phyloP scores from a whole-genome alignment of 37 sponge, comb jelly and placozoan genomes.

The Cliona cf. orientalis region DNA sequence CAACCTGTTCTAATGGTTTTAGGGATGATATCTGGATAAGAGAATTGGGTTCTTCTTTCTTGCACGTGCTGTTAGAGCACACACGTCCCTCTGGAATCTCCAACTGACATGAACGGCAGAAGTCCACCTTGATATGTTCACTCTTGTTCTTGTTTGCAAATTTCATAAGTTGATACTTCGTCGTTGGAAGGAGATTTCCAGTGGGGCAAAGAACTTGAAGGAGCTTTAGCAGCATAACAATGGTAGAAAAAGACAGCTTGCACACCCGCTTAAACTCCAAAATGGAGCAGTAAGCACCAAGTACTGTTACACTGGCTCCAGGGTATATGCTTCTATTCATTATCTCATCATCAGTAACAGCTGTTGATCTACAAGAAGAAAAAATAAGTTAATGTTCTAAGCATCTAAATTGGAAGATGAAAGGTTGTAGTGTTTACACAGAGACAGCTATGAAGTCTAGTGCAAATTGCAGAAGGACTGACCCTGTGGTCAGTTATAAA shows the following conservation, averaged over 20 bases:
- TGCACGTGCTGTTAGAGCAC: neutral
- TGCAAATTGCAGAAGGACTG: neutral
- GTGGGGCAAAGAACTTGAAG: neutral
- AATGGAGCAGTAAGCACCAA: neutral
- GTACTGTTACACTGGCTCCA: neutral
- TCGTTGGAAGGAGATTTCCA: neutral
- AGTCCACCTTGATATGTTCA: neutral
- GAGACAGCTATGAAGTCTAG: neutral
- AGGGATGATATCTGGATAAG: neutral
- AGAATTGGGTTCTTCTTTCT: neutral
- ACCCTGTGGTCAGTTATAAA: neutral
- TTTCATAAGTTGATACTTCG: constrained; percentile 9
- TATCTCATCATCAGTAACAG: neutral
- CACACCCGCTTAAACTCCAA: neutral
- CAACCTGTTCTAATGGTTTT: neutral
- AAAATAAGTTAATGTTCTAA: neutral
- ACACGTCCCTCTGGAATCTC: neutral
- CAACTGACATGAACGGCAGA: neutral
- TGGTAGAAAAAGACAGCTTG: neutral
- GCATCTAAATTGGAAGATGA: neutral
- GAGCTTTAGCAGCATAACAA: neutral
- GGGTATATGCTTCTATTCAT: neutral
- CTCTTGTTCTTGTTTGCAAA: neutral
- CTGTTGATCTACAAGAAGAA: too few species aligned
- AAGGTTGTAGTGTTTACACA: too few species aligned